phyloP scores from a whole-genome alignment of 2,113 vertebrate species.

The Dolichotis patagonum region DNA sequence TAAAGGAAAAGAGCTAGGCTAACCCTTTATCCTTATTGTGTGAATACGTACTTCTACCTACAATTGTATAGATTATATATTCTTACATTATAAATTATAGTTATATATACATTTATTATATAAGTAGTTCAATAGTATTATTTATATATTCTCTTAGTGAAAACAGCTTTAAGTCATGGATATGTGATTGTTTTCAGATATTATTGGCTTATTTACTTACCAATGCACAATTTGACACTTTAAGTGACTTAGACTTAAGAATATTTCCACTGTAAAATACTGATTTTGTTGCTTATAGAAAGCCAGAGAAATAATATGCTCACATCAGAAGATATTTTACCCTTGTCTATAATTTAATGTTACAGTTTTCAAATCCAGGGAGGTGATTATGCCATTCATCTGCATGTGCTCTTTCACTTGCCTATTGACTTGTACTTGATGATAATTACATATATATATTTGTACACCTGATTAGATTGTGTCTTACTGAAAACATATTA shows the following conservation, averaged over 20 bases:
- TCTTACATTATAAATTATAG: not conserved
- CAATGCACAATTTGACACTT: not conserved
- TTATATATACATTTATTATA: not conserved
- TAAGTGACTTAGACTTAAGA: not conserved
- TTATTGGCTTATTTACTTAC: not conserved
- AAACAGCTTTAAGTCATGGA: not conserved
- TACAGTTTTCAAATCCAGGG: not conserved
- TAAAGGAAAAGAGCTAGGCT: not conserved
- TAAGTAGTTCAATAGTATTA: not conserved
- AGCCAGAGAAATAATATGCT: not conserved
- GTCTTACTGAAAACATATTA: not conserved
- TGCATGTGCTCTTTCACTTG: not conserved
- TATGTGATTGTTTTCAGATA: not conserved
- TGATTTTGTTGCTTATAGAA: not conserved
- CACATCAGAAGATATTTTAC: not conserved
- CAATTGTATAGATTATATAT: not conserved
- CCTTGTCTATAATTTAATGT: conserved; percentile 19
- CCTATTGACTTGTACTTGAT: not conserved
- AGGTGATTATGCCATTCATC: not conserved
- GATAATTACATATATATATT: not conserved
- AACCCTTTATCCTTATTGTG: not conserved
- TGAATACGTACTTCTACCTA: not conserved
- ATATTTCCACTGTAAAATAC: not conserved
- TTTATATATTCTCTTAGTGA: not conserved
- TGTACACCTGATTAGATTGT: not conserved